Conservation (phyloP, 1,140 invertebrate genomes). For the Heliconius himera region DNA sequence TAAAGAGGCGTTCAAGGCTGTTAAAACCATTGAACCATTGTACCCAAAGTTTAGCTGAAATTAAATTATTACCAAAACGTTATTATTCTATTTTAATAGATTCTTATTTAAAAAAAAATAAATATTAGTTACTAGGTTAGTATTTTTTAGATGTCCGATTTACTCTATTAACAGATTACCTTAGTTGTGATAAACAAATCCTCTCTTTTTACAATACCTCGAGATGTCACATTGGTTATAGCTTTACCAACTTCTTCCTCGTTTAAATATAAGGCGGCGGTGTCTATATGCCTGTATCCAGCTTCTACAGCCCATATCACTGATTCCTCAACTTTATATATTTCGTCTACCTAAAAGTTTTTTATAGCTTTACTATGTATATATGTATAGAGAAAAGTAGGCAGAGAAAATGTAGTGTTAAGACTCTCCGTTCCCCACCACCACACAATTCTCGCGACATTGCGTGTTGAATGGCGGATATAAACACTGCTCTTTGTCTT, state of each 20-base stretch:
- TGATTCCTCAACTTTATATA: background rate
- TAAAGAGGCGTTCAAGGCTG: slow-evolving; percentile 84
- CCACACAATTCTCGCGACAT: too few relatives aligned
- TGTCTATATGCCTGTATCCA: slow-evolving; percentile 19
- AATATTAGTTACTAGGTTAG: too few relatives aligned
- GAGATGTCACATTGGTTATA: slow-evolving; percentile 86
- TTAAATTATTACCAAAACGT: background rate
- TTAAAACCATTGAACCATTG: slow-evolving; percentile 78
- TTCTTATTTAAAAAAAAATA: too few relatives aligned
- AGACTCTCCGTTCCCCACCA: too few relatives aligned
- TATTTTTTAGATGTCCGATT: too few relatives aligned
- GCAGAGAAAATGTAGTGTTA: too few relatives aligned
- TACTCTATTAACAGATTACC: slow-evolving; percentile 66
- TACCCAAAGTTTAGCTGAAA: background rate
- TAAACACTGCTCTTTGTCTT: too few relatives aligned
- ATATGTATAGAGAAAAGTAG: too few relatives aligned
- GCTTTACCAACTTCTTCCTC: slow-evolving; percentile 85
- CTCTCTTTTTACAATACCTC: slow-evolving; percentile 89
- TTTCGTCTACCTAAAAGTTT: background rate
- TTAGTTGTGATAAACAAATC: slow-evolving; percentile 93
- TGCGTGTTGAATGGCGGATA: too few relatives aligned
- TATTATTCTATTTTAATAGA: too few relatives aligned
- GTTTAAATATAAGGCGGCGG: slow-evolving; percentile 1
- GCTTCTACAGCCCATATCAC: slow-evolving; percentile 13
- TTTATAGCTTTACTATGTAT: too few relatives aligned